Evolutionary conservation across 64 coral and sea anemone species (phyloP), one percentile per base, ranked within the genome.

Genomic region (Montipora foliosa): DNA sequence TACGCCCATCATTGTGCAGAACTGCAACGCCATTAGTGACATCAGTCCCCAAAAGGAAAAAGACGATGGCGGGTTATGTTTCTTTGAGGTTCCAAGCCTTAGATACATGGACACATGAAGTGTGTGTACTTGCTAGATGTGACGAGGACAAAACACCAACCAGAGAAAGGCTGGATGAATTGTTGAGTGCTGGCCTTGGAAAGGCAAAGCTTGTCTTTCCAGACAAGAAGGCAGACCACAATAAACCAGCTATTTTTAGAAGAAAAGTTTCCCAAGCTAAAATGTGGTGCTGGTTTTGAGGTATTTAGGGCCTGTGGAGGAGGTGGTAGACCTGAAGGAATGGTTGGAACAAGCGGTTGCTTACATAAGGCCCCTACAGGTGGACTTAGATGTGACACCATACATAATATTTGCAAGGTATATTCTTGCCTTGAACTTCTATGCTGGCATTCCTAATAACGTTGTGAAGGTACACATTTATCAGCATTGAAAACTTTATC

Each of bases 261-360:
- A n/a, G 78, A 91, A 81, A 91, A 73, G 59, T 91, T 72, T 50
- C 78, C 89, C 64, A 74, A 91, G 68, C 16, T 91, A 48, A 91
- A 81, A 49, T 20, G 46, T 21, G 58, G 59, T n/a, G 78, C 61
- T 69, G 80, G 88, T 44, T 60, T 95, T n/a, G 88, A 95, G 90
- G 88, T 90, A n/a, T 76, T 95, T 19, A 90, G 93, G 45, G 93
- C 93, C 17, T 50, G n/a, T 17, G 93, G 88, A 84, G 88, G 73
- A 50, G 88, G 87, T 70, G 93, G 88, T 20, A 29, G 29, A 29
- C 10, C 78, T 89, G 16, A 89, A 94, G 73, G 57, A 93, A 79
- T 78, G 82, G 67, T 48, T 93, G 22, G 75, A 59, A 4, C 91
- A 87, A 82, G 91, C 91, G 10, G 16, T 93, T 16, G 24, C 84